Evolutionary conservation across 2,888 invertebrate genomes (phyloP), one percentile per base, ranked within the genome.

Genomic region (Pyralis farinalis): DNA sequence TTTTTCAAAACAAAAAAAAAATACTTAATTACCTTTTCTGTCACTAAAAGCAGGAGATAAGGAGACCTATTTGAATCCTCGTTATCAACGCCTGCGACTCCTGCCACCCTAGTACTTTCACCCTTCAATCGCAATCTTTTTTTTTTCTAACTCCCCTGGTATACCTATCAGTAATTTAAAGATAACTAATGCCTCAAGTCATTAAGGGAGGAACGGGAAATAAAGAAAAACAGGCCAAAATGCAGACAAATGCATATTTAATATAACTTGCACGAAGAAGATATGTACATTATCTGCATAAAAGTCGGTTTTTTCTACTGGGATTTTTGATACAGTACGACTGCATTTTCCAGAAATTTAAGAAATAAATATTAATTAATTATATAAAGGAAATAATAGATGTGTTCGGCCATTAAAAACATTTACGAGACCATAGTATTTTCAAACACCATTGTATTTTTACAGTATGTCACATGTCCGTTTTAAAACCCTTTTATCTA

Each of bases 151-250:
- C 60, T 63, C 69, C 60, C 57, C 60, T 63, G 68, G 69, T 63
- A 69, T 71, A 77, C 76, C 79, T 84, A 84, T 79, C 81, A 58
- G 60, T 76, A 78, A 83, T 84, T 80, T 80, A 66, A 71, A 86
- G 87, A 87, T 87, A 86, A 85, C 79, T 84, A 87, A 87, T 87
- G 87, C 70, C 47, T 53, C 46, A 47, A 70, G 80, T 82, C 87
- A 83, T 87, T 86, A 87, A 76, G 79, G 72, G 69, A 50, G 60
- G 32, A 40, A 51, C 48, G 51, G 49, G 53, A 54, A 61, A 55
- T 44, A 43, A 63, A 64, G 65, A 60, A 65, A 71, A 69, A 61
- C 58, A 53, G 52, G 54, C 58, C 60, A 47, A 69, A 74, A 70
- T 74, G 76, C 79, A 80, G 53, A 60, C 71, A 74, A 80, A 81